Base-by-base conservation (phyloP, 2,888 invertebrate genomes). In the Hydraecia micacea region DNA sequence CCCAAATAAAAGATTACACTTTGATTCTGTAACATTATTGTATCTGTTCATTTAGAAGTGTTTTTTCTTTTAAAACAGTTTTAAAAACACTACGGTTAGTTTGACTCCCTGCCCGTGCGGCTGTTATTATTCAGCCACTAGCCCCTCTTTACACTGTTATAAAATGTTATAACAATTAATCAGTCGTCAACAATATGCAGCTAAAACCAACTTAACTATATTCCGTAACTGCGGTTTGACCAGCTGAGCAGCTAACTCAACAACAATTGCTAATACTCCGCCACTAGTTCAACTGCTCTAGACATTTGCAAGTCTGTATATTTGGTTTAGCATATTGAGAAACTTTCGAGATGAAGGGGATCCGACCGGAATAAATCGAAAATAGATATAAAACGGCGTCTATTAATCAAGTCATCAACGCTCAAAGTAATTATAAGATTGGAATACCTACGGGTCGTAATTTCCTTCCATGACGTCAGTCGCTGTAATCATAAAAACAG, bases 381-480 rank as follows among this genome's bases (percentile, higher is more conserved):
- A 88, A 85, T 86, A 86, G 62, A 80, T 78, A 70, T 62, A 75
- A 73, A 80, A 79, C 70, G 79, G 42, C 58, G 71, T 72, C 66
- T 68, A 71, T 78, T 75, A 78, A 83, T 81, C 73, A 76, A 80
- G 72, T 69, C 79, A 79, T 85, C 83, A 80, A 80, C 80, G 79
- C 46, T 76, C 62, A 70, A 77, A 74, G 71, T 75, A 86, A 86
- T 87, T 85, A 87, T 73, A 71, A 83, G 60, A 77, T 76, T 55
- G 65, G 72, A 75, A 81, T 84, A 70, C 21, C 32, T 69, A 84
- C 74, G 32, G 36, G 36, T 25, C 62, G 77, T 81, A 77, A 80
- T 80, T 86, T 83, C 68, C 68, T 70, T 85, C 83, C 79, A 75
- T 86, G 88, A 86, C 88, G 82, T 88, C 80, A 85, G 60, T 18